Conservation (phyloP, 2,113 vertebrate species). For the Catagonus wagneri region DNA sequence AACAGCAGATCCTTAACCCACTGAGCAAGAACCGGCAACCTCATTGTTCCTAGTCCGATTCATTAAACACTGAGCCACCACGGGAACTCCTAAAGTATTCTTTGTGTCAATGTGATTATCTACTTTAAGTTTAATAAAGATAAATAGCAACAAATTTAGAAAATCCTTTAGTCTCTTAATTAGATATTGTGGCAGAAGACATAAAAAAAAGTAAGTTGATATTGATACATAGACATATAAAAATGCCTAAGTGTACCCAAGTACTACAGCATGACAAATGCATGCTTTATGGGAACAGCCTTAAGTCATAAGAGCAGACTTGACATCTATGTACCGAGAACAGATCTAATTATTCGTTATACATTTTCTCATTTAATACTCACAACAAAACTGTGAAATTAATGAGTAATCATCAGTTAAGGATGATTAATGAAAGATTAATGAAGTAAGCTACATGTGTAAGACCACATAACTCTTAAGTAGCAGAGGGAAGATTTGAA, state of each 20-base stretch:
- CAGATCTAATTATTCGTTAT: neutral
- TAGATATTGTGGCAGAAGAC: neutral
- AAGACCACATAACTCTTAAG: neutral
- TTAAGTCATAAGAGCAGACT: neutral
- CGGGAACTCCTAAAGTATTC: neutral
- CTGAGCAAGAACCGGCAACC: too few species aligned
- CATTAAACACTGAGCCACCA: too few species aligned
- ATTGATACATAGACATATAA: neutral
- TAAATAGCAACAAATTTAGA: neutral
- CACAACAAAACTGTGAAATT: neutral
- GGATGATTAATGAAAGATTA: neutral
- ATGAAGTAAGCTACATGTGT: neutral
- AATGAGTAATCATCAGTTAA: too few species aligned
- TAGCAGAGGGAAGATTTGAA: constrained; percentile 30
- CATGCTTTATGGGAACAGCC: too few species aligned
- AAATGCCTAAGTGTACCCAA: neutral
- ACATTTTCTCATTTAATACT: neutral
- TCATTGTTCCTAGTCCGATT: too few species aligned
- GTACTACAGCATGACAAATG: neutral
- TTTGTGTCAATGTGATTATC: neutral
- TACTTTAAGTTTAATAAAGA: constrained; percentile 25
- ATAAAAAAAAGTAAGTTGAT: neutral
- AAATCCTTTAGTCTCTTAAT: neutral
- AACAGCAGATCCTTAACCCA: too few species aligned
- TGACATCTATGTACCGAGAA: neutral